A percentile compares a stretch with the other conserved stretches of the same genome.
Evolutionary conservation across 2,113 vertebrate species (phyloP).

Genomic region (Cyphomyrus plagiostoma): DNA sequence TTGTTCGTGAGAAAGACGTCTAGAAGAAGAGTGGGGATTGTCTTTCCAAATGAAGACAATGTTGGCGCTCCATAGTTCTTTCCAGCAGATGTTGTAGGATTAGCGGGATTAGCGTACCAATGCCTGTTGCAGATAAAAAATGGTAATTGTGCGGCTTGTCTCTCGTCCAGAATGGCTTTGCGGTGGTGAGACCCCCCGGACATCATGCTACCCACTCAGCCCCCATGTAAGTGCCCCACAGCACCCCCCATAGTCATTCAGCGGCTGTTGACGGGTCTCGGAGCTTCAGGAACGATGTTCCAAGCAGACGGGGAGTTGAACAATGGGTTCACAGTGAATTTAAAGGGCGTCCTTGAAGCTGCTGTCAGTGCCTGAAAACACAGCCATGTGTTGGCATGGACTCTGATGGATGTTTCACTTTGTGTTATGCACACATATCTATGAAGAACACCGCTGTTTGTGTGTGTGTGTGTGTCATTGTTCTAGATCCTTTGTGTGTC

Average conservation of each 20-base stretch:
- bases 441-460: not conserved
- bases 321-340: not conserved
- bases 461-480: not conserved
- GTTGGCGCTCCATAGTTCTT: not conserved
- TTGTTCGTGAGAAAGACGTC: not conserved
- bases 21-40: conserved; percentile 2
- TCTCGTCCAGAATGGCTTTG: conserved; percentile 81
- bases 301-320: not conserved
- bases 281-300: not conserved
- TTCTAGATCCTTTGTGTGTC: not conserved
- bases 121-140: conserved; percentile 6
- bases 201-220: conserved; percentile 79
- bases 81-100: not conserved
- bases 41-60: not conserved
- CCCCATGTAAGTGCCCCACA: conserved; percentile 73
- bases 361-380: not conserved
- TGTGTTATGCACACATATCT: not conserved
- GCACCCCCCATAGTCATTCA: not conserved
- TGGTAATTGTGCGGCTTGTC: not conserved
- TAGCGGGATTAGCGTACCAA: not conserved
- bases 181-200: conserved; percentile 84
- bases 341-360: not conserved
- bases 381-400: not conserved
- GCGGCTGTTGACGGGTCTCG: not conserved
- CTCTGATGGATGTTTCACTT: not conserved